These are phyloP conservation scores for Celastrina argiolus DNA, from an alignment of 2,888 invertebrate genomes.

Conservation along the genomic window DNA sequence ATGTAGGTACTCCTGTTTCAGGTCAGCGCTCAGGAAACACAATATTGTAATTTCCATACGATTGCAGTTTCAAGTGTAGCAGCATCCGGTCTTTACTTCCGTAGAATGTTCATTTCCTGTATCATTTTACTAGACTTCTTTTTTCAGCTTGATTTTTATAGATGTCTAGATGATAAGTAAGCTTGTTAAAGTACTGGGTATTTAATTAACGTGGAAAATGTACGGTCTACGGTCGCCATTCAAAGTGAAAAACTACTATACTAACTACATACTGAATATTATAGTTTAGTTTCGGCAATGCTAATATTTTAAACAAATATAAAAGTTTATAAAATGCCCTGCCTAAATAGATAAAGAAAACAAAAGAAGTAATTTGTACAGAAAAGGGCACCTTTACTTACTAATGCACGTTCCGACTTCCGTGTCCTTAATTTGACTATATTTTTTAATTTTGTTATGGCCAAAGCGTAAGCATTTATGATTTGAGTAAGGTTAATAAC, in stretches of 20 bases:
- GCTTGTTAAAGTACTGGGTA: too few species aligned
- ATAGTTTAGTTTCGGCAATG: not conserved
- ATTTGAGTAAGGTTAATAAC: too few species aligned
- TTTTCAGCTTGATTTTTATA: not conserved
- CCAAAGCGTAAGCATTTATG: too few species aligned
- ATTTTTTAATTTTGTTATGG: too few species aligned
- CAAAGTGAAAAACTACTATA: not conserved
- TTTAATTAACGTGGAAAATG: not conserved
- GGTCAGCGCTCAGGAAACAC: constrained; percentile 50
- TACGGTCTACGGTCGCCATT: not conserved
- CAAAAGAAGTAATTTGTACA: too few species aligned
- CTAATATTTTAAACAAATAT: not conserved
- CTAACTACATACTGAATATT: not conserved
- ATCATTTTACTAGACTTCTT: constrained; percentile 22
- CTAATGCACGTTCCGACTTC: too few species aligned
- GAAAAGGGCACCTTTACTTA: too few species aligned
- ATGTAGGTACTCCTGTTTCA: constrained; percentile 37
- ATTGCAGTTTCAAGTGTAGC: constrained; percentile 58
- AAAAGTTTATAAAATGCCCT: not conserved
- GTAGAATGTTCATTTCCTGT: constrained; percentile 42
- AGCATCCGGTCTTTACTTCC: constrained; percentile 51
- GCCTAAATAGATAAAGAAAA: too few species aligned
- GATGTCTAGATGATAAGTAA: too few species aligned
- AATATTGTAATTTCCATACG: constrained; percentile 58
- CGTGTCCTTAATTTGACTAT: too few species aligned